Evolutionary conservation across 2,797 vertebrate genomes (phyloP).

Genomic region (Denticeps clupeoides): DNA sequence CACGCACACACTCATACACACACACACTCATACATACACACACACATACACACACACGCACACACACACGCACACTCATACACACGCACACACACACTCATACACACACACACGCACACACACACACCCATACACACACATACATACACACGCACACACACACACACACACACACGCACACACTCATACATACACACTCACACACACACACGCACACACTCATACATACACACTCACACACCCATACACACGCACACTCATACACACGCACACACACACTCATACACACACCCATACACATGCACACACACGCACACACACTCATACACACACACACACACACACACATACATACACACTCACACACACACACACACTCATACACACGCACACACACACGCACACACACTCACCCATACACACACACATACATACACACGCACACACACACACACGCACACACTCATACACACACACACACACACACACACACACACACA

Average conservation of each 20-base stretch:
- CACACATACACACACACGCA: background rate
- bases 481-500: background rate
- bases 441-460: constrained; percentile 5
- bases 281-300: background rate
- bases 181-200: background rate
- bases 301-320: background rate
- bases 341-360: background rate
- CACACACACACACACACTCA: background rate
- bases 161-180: no score
- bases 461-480: background rate
- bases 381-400: background rate
- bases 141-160: constrained; percentile 13
- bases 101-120: constrained; percentile 32
- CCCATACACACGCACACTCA: background rate
- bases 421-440: constrained; percentile 9
- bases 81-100: constrained; percentile 10
- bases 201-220: background rate
- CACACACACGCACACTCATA: background rate
- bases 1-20: constrained; percentile 1
- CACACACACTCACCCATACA: background rate
- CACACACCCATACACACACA: constrained; percentile 43
- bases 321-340: background rate
- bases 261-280: no score
- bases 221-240: background rate
- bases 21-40: constrained; percentile 2